Evolutionary conservation across 2,888 invertebrate genomes (phyloP), one percentile per base, ranked within the genome.

Genomic region (Therioaphis trifolii): DNA sequence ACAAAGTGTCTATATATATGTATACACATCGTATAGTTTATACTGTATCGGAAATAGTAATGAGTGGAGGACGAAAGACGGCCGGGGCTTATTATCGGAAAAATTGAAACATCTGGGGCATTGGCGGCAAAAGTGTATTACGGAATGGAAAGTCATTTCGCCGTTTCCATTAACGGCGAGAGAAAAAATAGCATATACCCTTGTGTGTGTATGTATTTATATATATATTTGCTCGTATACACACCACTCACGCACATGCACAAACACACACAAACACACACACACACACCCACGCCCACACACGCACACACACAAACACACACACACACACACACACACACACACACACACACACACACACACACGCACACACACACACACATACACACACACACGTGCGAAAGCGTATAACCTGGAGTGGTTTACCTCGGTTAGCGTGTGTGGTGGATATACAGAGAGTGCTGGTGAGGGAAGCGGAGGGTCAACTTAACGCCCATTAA

Each of bases 401-500:
- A 35, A 35, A 3, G n/a, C 21, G 43, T 35, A 49, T 7, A 52
- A 49, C 29, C 21, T 66, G 58, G 7, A 72, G 43, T 46, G 61
- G 80, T 61, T 29, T 52, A 35, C 14, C 0, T 7, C 27, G 18
- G 14, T 5, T 27, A 7, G 21, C 14, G 29, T 18, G 55, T 35
- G 74, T 12, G 40, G 12, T 12, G 14, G 9, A 7, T 35, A 35
- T 35, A 35, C 35, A 5, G 35, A 68, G 46, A 35, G 35, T 35
- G 35, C 7, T 7, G 35, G n/a, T 21, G 49, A 21, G 35, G 21
- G 40, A 40, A 0, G 69, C 43, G 43, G 29, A 5, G 72, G 24
- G 27, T 52, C 4, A 66, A 82, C 82, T 82, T 82, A 74, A 74
- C 72, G 82, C 72, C 82, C 82, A 74, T 82, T 82, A 82, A 82